Base-by-base conservation (phyloP, 2,113 vertebrate genomes). In the Ameiurus melas region DNA sequence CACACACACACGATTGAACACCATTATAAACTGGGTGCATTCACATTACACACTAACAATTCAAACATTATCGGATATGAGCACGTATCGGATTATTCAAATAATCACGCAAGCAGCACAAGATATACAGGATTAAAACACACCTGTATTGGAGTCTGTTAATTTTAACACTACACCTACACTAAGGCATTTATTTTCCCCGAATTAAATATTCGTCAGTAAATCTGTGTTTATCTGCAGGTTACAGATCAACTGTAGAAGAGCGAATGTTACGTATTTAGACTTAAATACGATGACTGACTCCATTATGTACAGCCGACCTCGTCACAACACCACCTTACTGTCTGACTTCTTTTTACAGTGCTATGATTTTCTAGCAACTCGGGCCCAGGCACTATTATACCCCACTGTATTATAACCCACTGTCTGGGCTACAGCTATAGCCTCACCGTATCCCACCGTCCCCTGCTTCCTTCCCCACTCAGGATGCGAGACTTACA, bases 401-500 rank as follows among this genome's bases (percentile, higher is more conserved):
- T 17, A 33, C 6, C 66, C 30, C 66, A 70, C 66, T 47, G n/a
- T 19, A 14, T 33, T 70, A 33, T 17, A 33, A 17, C 66, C 30
- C 66, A 70, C 66, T 47, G n/a, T 60, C 1, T 22, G 19, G 19
- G 58, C 64, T 68, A 68, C 64, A 68, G 64, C 64, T 68, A 13
- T 14, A 30, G 12, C n/a, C 64, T 70, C 13, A 33, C 4, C 4
- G 12, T 64, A 27, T n/a, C 62, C 25, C 62, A 47, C 73, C 25
- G 39, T 12, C 73, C 43, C 47, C 27, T 27, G 30, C 53, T 33
- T 5, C 30, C 10, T 43, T 1, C 33, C n/a, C 13, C 14, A 25
- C 19, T 83, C 13, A 39, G 66, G 43, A 6, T 5, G 3, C 8
- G 0, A n/a, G 55, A 57, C 98, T 98, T 96, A 99, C 98, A 92